A percentile compares a stretch with the other conserved stretches of the same genome.
Evolutionary conservation across 2,113 vertebrate genomes (phyloP).

Genomic region (Galbula dea): DNA sequence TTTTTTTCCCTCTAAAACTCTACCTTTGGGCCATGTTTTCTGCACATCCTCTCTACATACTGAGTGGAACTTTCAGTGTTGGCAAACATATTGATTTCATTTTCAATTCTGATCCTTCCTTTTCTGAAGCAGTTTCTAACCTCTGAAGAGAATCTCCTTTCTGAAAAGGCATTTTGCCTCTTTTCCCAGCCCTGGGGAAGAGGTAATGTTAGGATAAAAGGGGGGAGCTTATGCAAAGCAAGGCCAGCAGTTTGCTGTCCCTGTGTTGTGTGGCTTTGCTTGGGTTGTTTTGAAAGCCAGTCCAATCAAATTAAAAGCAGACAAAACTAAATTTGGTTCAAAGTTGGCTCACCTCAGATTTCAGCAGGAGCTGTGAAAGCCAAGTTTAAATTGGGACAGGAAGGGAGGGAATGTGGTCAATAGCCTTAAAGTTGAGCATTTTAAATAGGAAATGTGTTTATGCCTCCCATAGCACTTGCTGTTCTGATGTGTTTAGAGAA

Average conservation of each 20-base stretch:
- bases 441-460: constrained; percentile 68
- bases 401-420: constrained; percentile 69
- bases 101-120: neutral
- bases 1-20: neutral
- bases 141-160: neutral
- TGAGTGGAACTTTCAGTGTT: neutral
- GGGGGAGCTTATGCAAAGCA: neutral
- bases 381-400: constrained; percentile 69
- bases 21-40: neutral
- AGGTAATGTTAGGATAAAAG: neutral
- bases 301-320: constrained; percentile 63
- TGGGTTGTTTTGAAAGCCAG: constrained; percentile 49
- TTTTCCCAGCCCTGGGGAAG: neutral
- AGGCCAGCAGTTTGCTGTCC: constrained; percentile 7
- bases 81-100: neutral
- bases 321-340: constrained; percentile 64
- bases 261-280: neutral
- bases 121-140: neutral
- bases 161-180: neutral
- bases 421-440: constrained; percentile 64
- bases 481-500: constrained; percentile 65
- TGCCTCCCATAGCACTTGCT: constrained; percentile 57
- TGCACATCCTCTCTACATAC: neutral
- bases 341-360: constrained; percentile 59
- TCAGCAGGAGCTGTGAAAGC: constrained; percentile 54